Evolutionary conservation across 92 coral and sea anemone species (phyloP).

Genomic region (Umimayanthus chanpuru): DNA sequence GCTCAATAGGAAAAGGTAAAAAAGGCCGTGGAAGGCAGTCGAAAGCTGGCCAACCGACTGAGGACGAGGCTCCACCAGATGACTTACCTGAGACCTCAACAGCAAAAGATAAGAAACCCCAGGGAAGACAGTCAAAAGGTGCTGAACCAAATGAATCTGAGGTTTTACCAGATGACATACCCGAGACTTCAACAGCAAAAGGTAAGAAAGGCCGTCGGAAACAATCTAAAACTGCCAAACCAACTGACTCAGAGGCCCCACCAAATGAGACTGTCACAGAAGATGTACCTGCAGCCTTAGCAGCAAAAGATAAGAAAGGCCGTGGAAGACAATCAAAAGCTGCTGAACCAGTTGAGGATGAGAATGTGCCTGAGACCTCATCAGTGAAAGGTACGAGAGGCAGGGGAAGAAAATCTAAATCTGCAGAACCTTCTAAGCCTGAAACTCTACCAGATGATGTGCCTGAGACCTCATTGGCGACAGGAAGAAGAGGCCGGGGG

Average conservation of each 20-base stretch:
- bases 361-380: not conserved
- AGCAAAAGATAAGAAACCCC: not conserved
- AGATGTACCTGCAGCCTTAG: not conserved
- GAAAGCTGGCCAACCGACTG: too few species aligned
- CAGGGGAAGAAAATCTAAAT: not conserved
- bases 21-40: too few species aligned
- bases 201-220: not conserved
- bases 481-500: not conserved
- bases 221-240: not conserved
- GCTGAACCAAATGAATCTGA: not conserved
- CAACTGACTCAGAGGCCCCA: not conserved
- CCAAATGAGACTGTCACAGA: not conserved
- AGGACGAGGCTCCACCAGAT: not conserved
- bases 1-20: too few species aligned
- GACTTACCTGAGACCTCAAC: not conserved
- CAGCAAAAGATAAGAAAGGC: not conserved
- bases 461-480: not conserved
- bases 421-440: not conserved
- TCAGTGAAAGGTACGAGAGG: not conserved
- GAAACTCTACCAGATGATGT: not conserved
- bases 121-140: not conserved
- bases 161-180: not conserved
- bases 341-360: not conserved
- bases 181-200: not conserved
- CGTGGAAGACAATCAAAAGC: slow-evolving; percentile 4